Base-by-base conservation (phyloP, 2,113 vertebrate species). In the Dissostichus mawsoni region DNA sequence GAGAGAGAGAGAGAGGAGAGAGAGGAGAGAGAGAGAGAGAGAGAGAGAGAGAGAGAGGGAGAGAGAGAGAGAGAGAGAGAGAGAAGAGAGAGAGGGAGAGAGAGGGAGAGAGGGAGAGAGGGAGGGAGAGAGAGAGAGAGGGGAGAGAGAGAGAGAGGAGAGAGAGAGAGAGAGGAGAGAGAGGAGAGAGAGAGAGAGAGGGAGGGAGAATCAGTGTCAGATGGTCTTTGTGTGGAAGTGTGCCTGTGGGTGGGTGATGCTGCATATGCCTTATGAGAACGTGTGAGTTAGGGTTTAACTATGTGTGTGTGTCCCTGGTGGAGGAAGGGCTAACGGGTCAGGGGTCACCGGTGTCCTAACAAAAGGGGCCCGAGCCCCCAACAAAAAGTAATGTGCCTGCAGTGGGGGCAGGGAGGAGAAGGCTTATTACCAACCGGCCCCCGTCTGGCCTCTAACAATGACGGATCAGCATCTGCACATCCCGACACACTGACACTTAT, bases 401-500 rank as follows among this genome's bases (percentile, higher is more conserved):
- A 55, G 64, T n/a, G 78, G 85, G 83, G 82, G 69, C 56, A 70
- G 83, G 77, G 63, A 80, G 70, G 57, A 72, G 81, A 55, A 41
- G 53, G 50, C 81, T 80, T 78, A 91, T 92, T 90, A 86, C 69
- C 77, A 78, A 29, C 51, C 33, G 71, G 76, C 89, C 56, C 83
- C 69, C 10, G 89, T 84, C 88, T 83, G 69, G 62, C 81, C 63
- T 55, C 52, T 74, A 93, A 94, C 93, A 94, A 93, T 93, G 91
- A 91, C 71, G 29, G 83, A 91, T 92, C 83, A 81, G 92, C 93
- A 94, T 93, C 88, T 94, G 93, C 72, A 90, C 82, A 85, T 88
- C 86, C 77, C 55, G 13, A 78, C 85, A 74, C 67, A 55, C 61
- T 88, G 83, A 87, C 83, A 90, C 79, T 90, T 85, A 87, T 87